phyloP scores from a whole-genome alignment of 92 coral and sea anemone species.

The Phenganax stokvisi region DNA sequence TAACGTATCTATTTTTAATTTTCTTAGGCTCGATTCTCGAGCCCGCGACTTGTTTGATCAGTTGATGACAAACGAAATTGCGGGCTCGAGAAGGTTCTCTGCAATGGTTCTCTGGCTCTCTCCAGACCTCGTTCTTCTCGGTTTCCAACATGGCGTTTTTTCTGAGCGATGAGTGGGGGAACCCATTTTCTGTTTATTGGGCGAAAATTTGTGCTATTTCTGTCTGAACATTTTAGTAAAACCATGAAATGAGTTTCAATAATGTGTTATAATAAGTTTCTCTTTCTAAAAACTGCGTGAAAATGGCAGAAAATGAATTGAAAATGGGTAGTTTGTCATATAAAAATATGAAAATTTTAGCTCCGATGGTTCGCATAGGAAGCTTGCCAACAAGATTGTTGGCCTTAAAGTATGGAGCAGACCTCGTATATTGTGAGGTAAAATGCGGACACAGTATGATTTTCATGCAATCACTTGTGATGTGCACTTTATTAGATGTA shows the following conservation, averaged over 20 bases:
- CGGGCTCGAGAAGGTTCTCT: no score
- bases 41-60: no score
- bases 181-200: neutral
- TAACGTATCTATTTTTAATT: no score
- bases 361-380: constrained; percentile 96
- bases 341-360: constrained; percentile 62
- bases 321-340: constrained; percentile 35
- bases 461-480: neutral
- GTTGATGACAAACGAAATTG: no score
- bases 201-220: neutral
- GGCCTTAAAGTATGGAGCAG: constrained; percentile 95
- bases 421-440: constrained; percentile 93
- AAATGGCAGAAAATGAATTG: neutral
- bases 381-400: constrained; percentile 74
- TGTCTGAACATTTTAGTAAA: neutral
- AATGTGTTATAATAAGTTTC: neutral
- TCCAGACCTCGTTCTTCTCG: neutral
- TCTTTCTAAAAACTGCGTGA: neutral
- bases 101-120: no score
- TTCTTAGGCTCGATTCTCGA: no score
- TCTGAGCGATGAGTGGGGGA: neutral
- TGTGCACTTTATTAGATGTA: neutral
- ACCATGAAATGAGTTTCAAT: neutral
- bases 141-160: constrained; percentile 30
- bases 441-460: neutral